Base-by-base conservation (phyloP, 2,797 vertebrate species). In the Arrhamphus sclerolepis region DNA sequence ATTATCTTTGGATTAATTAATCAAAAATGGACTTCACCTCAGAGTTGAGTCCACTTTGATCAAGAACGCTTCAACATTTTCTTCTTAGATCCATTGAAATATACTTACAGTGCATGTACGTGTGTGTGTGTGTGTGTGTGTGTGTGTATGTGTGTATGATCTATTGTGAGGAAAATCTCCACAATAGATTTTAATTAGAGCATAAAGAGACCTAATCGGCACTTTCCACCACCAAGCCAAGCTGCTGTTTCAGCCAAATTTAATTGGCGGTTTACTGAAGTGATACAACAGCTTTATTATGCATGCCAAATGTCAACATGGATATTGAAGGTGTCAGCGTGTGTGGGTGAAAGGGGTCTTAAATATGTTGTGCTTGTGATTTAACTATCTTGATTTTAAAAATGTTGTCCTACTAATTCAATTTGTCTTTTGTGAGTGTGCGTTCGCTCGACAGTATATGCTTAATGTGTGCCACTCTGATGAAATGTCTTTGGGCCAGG, bases 211-310 rank as follows among this genome's bases (percentile, higher is more conserved):
- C 79, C 81, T 86, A 91, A 91, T 89, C 84, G 66, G 82, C 87
- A 88, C 78, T 90, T 89, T 86, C 66, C 79, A 79, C 70, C 41
- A 63, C 52, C 72, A 72, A 38, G 70, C 46, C 78, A 80, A 83
- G 85, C 83, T 89, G 90, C 89, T 89, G 84, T 79, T 89, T 92
- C 89, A 91, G 87, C 87, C 78, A 68, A 74, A 87, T 89, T 89
- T 90, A 90, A 93, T 92, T 89, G 91, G 84, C 80, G 61, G 83
- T 86, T 87, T 84, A 89, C 72, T 83, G 77, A 83, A 89, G 84
- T 85, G 90, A 89, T 84, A 82, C 79, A 85, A 80, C 72, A 62
- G 81, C 88, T 91, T 91, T 86, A 93, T 93, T 91, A 90, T 80
- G 70, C 61, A 81, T 69, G 87, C 72, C 87, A 92, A 87, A 89